Percentiles rank a stretch among this genome's conserved stretches.
Conservation (phyloP, 2,888 invertebrate species). For the Achlya flavicornis region DNA sequence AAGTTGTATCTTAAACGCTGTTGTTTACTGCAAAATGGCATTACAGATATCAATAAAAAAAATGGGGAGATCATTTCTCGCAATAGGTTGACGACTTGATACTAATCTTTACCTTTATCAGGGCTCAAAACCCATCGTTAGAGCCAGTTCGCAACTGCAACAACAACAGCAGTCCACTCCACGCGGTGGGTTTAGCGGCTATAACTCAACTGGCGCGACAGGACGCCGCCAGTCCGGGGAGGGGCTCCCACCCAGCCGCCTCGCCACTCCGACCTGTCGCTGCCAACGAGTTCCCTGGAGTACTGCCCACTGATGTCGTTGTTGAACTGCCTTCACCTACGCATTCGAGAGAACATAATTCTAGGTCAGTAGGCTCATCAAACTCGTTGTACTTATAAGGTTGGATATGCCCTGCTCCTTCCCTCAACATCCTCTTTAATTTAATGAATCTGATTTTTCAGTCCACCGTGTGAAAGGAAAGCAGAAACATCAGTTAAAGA, state of each 20-base stretch:
- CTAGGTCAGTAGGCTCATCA: constrained; percentile 40
- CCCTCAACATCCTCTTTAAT: not conserved
- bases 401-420: no score
- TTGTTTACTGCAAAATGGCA: no score
- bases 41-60: no score
- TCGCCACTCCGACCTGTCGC: constrained; percentile 44
- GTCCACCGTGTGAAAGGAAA: constrained; percentile 63
- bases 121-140: constrained; percentile 63
- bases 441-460: constrained; percentile 29
- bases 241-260: constrained; percentile 28
- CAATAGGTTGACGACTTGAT: no score
- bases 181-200: constrained; percentile 90
- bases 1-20: no score
- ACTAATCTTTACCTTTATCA: constrained; percentile 26
- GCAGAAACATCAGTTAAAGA: constrained; percentile 56
- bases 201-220: constrained; percentile 89
- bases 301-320: constrained; percentile 78
- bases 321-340: constrained; percentile 74
- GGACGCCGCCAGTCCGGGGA: constrained; percentile 61
- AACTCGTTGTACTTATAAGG: no score
- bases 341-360: constrained; percentile 50
- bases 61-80: no score
- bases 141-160: constrained; percentile 81
- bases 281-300: constrained; percentile 74
- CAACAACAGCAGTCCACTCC: constrained; percentile 85